Evolutionary conservation across 2,888 invertebrate genomes (phyloP).

Genomic region (Drosophila antonietae): DNA sequence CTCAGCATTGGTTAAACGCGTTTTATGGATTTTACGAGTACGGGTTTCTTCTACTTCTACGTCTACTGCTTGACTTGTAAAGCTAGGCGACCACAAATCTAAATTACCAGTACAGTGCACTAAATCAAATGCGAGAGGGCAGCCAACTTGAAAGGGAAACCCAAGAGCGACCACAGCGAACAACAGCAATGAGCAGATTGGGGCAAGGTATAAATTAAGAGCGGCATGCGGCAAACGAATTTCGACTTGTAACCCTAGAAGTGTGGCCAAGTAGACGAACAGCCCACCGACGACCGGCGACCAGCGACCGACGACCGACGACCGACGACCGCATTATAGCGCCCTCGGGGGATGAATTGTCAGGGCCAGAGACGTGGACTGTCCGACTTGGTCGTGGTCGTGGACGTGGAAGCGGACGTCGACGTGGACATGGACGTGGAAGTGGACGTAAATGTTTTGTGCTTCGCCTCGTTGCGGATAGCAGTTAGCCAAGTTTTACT

Average conservation of each 20-base stretch:
- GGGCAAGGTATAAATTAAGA: constrained; percentile 72
- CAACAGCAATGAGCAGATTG: constrained; percentile 25
- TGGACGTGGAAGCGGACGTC: background rate
- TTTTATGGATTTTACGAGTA: constrained; percentile 33
- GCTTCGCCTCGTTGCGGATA: constrained; percentile 42
- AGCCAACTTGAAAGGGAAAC: constrained; percentile 65
- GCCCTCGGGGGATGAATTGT: constrained; percentile 75
- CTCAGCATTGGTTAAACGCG: constrained; percentile 12
- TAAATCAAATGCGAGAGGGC: constrained; percentile 66
- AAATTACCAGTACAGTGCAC: constrained; percentile 70
- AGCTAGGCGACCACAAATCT: constrained; percentile 68
- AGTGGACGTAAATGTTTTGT: constrained; percentile 17
- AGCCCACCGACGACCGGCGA: constrained; percentile 16
- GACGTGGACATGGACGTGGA: constrained; percentile 1
- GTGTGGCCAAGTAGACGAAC: constrained; percentile 46
- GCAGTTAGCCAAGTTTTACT: constrained; percentile 42
- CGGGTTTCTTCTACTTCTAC: background rate
- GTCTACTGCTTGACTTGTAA: background rate
- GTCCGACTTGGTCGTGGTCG: background rate
- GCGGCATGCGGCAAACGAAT: constrained; percentile 63
- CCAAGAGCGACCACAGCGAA: constrained; percentile 62
- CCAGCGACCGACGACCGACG: constrained; percentile 27
- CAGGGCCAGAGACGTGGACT: constrained; percentile 23
- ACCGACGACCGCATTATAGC: constrained; percentile 75
- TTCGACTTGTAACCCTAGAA: constrained; percentile 67